Percentiles rank a stretch among this genome's conserved stretches.
phyloP scores from a whole-genome alignment of 2,797 vertebrate genomes.

The Spinus pinus region DNA sequence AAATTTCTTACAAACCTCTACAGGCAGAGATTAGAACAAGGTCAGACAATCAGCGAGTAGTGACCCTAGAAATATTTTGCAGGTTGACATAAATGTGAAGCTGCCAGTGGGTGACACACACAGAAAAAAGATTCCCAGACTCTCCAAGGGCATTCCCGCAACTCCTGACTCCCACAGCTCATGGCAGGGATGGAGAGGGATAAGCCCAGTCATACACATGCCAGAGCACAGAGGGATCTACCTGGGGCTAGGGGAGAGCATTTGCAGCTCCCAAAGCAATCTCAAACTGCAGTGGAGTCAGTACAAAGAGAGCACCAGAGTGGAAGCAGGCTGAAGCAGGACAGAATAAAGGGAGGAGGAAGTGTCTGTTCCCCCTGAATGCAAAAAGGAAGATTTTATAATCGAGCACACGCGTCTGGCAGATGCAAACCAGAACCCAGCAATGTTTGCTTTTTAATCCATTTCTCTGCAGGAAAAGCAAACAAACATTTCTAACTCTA shows the following conservation, averaged over 20 bases:
- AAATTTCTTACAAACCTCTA: neutral
- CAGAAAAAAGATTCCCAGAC: neutral
- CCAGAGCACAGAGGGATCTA: neutral
- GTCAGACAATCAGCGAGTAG: neutral
- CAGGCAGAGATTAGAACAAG: accelerated
- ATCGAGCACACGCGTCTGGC: neutral
- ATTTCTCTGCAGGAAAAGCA: neutral
- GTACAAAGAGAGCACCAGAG: neutral
- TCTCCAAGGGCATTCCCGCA: neutral
- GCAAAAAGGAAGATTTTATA: neutral
- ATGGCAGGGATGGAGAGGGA: neutral
- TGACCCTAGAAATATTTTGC: neutral
- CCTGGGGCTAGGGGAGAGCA: neutral
- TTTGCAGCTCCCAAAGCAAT: neutral
- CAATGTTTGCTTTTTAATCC: neutral
- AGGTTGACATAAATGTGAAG: neutral
- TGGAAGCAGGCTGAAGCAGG: neutral
- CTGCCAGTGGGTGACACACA: neutral
- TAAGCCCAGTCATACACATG: neutral
- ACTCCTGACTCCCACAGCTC: neutral
- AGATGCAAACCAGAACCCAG: neutral
- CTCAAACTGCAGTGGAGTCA: accelerated
- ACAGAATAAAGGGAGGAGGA: neutral
- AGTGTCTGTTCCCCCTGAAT: neutral
- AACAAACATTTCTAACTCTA: neutral